phyloP scores from a whole-genome alignment of 1,140 invertebrate species.

The Drosophila paulistorum region DNA sequence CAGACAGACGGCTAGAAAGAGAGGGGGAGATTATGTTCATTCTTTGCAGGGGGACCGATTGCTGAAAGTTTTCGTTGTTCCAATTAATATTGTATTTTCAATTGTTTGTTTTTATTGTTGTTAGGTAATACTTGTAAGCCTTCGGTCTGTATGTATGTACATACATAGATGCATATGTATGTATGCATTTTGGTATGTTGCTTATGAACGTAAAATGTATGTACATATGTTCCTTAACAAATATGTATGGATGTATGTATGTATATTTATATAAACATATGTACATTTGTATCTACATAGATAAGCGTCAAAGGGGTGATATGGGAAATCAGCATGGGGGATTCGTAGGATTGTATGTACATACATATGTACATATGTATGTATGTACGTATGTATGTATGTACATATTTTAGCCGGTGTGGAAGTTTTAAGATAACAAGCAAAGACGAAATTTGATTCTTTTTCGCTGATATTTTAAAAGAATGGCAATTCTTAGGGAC shows the following conservation, averaged over 20 bases:
- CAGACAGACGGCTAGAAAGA: not conserved
- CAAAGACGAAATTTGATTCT: not conserved
- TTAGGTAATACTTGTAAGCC: constrained; percentile 51
- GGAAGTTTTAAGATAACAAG: not conserved
- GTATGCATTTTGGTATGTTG: constrained; percentile 13
- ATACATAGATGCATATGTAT: constrained; percentile 16
- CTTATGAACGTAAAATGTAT: constrained; percentile 20
- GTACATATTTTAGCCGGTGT: not conserved
- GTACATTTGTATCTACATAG: not conserved
- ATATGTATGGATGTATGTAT: constrained; percentile 12
- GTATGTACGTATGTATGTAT: too few relatives aligned
- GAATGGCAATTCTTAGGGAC: too few relatives aligned
- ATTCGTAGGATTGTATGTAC: not conserved
- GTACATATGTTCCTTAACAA: constrained; percentile 18
- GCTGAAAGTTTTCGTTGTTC: constrained; percentile 25
- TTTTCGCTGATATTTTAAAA: not conserved
- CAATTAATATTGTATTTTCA: constrained; percentile 26
- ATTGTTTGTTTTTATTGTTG: constrained; percentile 29
- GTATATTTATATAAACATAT: constrained; percentile 13
- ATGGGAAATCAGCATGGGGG: not conserved
- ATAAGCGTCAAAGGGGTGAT: not conserved
- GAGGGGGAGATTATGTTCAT: not conserved
- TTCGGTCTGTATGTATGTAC: constrained; percentile 19
- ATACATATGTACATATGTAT: too few relatives aligned
- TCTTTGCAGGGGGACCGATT: not conserved